Base-by-base conservation (phyloP, 2,113 vertebrate species). In the Rhabdomys dilectus region DNA sequence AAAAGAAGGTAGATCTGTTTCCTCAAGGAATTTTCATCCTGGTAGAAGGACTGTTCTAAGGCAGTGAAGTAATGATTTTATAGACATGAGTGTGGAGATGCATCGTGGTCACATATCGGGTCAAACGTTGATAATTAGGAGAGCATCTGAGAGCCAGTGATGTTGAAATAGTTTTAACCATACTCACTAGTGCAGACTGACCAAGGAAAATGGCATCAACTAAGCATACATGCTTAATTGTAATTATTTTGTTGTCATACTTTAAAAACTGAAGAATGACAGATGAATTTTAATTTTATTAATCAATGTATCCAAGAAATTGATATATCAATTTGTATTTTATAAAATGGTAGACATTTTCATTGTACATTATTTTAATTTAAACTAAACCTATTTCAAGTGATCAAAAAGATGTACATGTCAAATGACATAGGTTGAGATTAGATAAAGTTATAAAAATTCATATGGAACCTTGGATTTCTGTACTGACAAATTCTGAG, bases 241-340 rank as follows among this genome's bases (percentile, higher is more conserved):
- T 77, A 93, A 80, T 95, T 76, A 64, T 45, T 85, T 89, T 31
- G 1, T 64, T 91, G 72, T 48, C 64, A 70, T 56, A 34, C 36
- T 94, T 95, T 62, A 56, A 93, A 96, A 96, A 58, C 36, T 80
- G 58, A 89, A 92, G 89, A 92, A 24, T 58, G 51, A 88, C 4
- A 92, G 56, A 5, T 92, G 39, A 84, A 76, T 85, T 88, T 93
- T 80, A 91, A 66, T 89, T 95, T 95, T 88, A 62, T 70, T 96
- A 78, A 10, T 34, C 3, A 51, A 1, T 36, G 3, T 94, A 53
- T 84, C 70, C 2, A 77, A 92, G 51, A 93, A 75, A 86, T 31
- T 89, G 75, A 39, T 36, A 80, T 75, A 84, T 94, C 51, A 96
- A 45, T 29, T 48, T 73, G 7, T 94, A 80, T 70, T 56, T 51